Evolutionary conservation across 2,113 vertebrate genomes (phyloP).

Genomic region (Pteropus alecto): DNA sequence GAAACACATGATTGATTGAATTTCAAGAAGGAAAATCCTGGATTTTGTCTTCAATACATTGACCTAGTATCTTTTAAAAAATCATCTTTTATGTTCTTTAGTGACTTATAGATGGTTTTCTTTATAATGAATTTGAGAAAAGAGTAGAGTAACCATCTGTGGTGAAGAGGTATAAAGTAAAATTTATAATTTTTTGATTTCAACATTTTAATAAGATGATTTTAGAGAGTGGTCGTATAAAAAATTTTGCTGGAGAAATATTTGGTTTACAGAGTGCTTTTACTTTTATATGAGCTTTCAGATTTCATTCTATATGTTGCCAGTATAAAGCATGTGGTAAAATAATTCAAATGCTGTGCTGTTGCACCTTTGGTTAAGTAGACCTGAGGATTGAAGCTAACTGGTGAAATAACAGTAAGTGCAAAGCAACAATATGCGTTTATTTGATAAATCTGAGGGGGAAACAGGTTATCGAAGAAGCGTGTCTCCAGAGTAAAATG

Average conservation of each 20-base stretch:
- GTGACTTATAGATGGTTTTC: neutral
- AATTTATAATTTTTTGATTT: constrained; percentile 17
- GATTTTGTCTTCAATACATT: neutral
- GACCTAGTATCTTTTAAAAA: neutral
- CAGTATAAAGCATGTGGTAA: neutral
- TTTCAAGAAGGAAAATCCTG: neutral
- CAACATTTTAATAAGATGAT: neutral
- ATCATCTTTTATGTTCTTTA: neutral
- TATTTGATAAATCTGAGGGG: constrained; percentile 32
- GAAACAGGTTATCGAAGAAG: constrained; percentile 35
- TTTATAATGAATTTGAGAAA: neutral
- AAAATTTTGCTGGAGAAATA: neutral
- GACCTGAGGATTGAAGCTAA: neutral
- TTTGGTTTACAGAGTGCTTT: neutral
- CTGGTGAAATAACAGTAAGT: neutral
- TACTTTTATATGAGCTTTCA: neutral
- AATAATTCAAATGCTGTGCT: neutral
- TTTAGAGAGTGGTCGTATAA: constrained; percentile 22
- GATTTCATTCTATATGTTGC: constrained; percentile 8
- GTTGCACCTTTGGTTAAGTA: neutral
- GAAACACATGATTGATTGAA: neutral
- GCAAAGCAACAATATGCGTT: neutral
- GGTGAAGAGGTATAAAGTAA: constrained; percentile 8
- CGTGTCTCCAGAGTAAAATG: constrained; percentile 25
- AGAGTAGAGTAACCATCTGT: neutral